Evolutionary conservation across 2,888 invertebrate genomes (phyloP).

Genomic region (Prostheceraeus crozeri): DNA sequence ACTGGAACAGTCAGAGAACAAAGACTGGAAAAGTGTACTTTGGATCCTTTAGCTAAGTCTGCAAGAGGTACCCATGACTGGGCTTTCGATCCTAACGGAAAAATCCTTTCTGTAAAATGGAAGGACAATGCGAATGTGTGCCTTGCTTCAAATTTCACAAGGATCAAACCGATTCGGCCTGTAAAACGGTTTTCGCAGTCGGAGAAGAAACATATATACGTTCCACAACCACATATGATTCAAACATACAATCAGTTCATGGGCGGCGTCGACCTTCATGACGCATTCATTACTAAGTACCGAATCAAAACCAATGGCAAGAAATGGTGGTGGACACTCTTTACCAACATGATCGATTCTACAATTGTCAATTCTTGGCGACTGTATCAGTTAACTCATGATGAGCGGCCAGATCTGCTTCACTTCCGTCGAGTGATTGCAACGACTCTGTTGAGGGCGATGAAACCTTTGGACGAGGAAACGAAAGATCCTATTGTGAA

Average conservation of each 20-base stretch:
- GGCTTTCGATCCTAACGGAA: not conserved
- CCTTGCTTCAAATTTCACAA: constrained; percentile 23
- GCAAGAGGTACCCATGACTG: constrained; percentile 13
- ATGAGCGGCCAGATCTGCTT: not conserved
- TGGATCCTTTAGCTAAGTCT: constrained; percentile 7
- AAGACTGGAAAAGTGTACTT: constrained; percentile 27
- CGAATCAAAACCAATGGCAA: not conserved
- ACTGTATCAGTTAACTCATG: not conserved
- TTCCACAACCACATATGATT: not conserved
- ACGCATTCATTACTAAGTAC: not conserved
- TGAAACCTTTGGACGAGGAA: not conserved
- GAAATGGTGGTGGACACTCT: constrained; percentile 18
- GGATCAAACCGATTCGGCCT: constrained; percentile 16
- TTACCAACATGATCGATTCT: not conserved
- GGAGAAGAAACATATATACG: too few relatives aligned
- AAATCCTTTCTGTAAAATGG: constrained; percentile 28
- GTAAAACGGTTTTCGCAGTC: constrained; percentile 22
- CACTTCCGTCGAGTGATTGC: not conserved
- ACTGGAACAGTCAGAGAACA: constrained; percentile 36
- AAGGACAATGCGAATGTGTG: constrained; percentile 36
- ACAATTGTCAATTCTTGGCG: not conserved
- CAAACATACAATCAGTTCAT: not conserved
- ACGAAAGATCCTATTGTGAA: not conserved
- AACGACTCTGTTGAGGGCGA: not conserved
- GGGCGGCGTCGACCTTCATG: constrained; percentile 6